Evolutionary conservation across 2,113 vertebrate genomes (phyloP), one percentile per base, ranked within the genome.

Genomic region (Bujurquina vittata): DNA sequence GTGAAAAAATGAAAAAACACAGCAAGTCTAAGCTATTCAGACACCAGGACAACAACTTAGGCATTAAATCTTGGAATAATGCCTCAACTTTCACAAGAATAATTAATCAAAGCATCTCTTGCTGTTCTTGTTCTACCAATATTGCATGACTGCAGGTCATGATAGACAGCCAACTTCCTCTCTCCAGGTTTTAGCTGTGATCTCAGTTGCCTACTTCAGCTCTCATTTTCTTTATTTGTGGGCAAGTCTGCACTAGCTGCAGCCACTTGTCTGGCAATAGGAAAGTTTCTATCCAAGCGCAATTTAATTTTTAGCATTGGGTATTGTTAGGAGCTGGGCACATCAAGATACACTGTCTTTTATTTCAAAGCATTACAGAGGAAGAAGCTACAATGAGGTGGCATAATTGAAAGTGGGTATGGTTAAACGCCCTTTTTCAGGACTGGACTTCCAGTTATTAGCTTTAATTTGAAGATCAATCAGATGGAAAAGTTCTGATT

Each of bases 211-310:
- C 61, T 18, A 8, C 9, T 40, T 79, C 61, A 31, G 56, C 37
- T 76, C 22, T 29, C 17, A 20, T 76, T 43, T 59, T 58, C 23
- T 76, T 9, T 59, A 14, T 76, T 26, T 65, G 40, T 49, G 40
- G 61, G 52, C 60, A 65, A 56, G 77, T 79, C 77, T 37, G 52
- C 49, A 43, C 60, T 20, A 26, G 77, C 74, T 43, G 35, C 52
- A 26, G 60, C 20, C 54, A 29, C 49, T 65, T 20, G 37, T 56
- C 22, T 56, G 49, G 12, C 49, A 56, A 67, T 29, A 29, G 65
- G 65, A 69, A 31, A 69, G 11, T 17, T 65, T 63, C 35, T n/a
- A 12, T 26, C 4, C 6, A 17, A 26, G 14, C 22, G 6, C 22
- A 29, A 18, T 9, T 15, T 8, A 54, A 31, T 54, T 18, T 54